Evolutionary conservation across 2,797 vertebrate species (phyloP), one percentile per base, ranked within the genome.

Genomic region (Peromyscus attwateri): DNA sequence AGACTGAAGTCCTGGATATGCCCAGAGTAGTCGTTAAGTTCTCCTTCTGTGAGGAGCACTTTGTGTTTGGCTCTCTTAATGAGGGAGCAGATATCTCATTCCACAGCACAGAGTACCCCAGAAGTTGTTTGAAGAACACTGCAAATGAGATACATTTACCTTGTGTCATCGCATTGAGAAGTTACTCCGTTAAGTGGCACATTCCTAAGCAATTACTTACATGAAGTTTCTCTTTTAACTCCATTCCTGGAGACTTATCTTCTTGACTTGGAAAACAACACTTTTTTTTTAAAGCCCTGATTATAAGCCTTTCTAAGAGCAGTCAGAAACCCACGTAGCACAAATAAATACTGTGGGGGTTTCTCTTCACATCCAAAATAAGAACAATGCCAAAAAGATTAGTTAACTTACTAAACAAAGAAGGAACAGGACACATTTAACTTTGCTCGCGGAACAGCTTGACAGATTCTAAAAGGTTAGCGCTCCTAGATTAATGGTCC

Each of bases 141-240:
- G 84, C 87, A 94, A 93, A 90, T 46, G 82, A 89, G 85, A 83
- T 34, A 29, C 76, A 87, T 79, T 92, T 94, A 79, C n/a, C 52
- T 68, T 92, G 66, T 77, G 81, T 70, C 81, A 49, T 87, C 34
- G 2, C 19, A 29, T 46, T 87, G 52, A 91, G 81, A 89, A 95
- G 83, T 81, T 31, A 43, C 43, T 87, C 37, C 81, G 75, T 62
- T 89, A 87, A 94, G 73, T 17, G n/a, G 87, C 68, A 68, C 96
- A 97, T 96, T 96, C 89, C 49, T 87, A 90, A 84, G 80, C 68
- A 92, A 88, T 95, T 80, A 75, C 68, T 95, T 92, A 60, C 31
- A 43, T 43, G 40, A 71, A 34, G 5, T 82, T 71, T 87, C 68
- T 95, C 60, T 96, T 91, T 94, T 84, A 97, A 95, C 70, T 90